Conservation (phyloP, 2,797 vertebrate species). For the Mionectes olivaceus region DNA sequence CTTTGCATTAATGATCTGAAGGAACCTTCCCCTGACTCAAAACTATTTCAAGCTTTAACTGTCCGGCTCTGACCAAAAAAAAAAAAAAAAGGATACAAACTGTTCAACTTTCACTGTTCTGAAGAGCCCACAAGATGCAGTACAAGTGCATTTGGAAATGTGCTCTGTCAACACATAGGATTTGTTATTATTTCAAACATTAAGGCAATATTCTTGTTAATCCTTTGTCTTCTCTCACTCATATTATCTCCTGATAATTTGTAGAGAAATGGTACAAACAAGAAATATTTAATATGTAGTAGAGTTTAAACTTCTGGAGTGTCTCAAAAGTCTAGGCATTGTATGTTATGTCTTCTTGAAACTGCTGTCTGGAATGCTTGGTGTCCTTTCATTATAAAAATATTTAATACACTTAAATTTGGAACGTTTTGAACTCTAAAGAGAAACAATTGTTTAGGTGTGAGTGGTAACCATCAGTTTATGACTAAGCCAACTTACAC, state of each 20-base stretch:
- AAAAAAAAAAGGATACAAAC: neutral
- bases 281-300: neutral
- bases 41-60: neutral
- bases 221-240: neutral
- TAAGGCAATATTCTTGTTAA: neutral
- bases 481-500: neutral
- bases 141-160: neutral
- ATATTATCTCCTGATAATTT: neutral
- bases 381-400: conserved; percentile 13
- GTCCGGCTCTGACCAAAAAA: neutral
- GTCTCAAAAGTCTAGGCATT: neutral
- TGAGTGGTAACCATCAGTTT: conserved; percentile 11
- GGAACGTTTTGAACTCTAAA: conserved; percentile 12
- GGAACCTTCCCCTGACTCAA: neutral
- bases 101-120: neutral
- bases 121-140: neutral
- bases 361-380: neutral
- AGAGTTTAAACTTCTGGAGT: neutral
- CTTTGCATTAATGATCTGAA: neutral
- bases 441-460: neutral
- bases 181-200: neutral
- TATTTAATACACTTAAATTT: conserved; percentile 13
- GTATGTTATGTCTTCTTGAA: neutral
- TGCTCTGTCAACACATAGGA: neutral
- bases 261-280: neutral